These are phyloP conservation scores for Lethocerus indicus DNA, from an alignment of 1,140 invertebrate genomes.

Conservation along the genomic window DNA sequence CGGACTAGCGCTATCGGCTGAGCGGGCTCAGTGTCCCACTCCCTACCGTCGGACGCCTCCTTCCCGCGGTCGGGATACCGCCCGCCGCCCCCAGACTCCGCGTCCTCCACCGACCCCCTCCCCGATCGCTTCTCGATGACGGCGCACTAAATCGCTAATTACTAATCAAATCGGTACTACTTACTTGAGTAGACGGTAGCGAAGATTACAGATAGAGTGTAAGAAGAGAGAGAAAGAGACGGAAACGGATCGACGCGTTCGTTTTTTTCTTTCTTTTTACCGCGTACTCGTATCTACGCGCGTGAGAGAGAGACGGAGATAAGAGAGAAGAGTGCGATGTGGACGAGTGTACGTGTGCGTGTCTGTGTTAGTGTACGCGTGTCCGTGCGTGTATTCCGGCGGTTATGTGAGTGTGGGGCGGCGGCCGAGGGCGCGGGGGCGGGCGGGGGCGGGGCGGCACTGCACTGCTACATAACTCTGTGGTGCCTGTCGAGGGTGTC, in stretches of 20 bases:
- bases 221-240: not conserved
- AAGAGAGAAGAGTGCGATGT: no score
- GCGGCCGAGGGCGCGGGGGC: not conserved
- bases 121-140: not conserved
- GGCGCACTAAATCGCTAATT: not conserved
- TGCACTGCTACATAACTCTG: not conserved
- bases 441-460: not conserved
- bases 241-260: not conserved
- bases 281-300: not conserved
- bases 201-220: not conserved
- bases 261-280: not conserved
- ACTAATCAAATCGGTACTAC: not conserved
- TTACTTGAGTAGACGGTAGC: not conserved
- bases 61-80: constrained; percentile 1
- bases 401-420: not conserved
- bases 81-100: not conserved
- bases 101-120: not conserved
- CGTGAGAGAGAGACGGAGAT: no score
- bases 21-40: no score
- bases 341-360: not conserved
- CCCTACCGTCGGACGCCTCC: not conserved
- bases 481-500: not conserved
- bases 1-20: not conserved
- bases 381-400: not conserved
- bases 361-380: not conserved